These are phyloP conservation scores for Microtus ochrogaster DNA, from an alignment of 2,113 vertebrate genomes.

Conservation along the genomic window DNA sequence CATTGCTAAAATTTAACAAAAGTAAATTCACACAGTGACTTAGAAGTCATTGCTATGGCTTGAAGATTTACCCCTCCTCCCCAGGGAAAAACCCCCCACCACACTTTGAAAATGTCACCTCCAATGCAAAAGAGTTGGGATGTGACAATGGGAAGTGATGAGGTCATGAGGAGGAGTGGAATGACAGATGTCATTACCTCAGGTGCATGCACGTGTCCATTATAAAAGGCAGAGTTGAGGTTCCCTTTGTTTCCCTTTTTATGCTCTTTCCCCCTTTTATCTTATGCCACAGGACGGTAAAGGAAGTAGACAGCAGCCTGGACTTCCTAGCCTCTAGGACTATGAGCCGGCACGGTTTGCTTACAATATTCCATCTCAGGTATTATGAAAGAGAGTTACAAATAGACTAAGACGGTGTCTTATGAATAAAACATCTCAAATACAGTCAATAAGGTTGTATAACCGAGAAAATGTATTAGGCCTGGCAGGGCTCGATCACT, in stretches of 20 bases:
- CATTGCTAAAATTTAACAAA: background rate
- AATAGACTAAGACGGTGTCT: background rate
- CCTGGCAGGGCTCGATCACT: background rate
- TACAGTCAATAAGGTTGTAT: background rate
- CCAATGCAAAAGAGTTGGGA: background rate
- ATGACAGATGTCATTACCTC: background rate
- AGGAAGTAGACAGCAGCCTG: background rate
- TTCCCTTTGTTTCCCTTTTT: background rate
- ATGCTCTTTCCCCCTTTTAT: background rate
- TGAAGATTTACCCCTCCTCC: background rate
- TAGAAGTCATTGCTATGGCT: background rate
- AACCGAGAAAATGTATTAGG: background rate
- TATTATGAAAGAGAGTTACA: background rate
- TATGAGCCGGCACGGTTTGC: background rate
- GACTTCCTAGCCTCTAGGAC: background rate
- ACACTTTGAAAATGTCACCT: background rate
- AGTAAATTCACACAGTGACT: background rate
- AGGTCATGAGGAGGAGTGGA: background rate
- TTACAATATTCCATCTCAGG: background rate
- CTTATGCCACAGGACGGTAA: background rate
- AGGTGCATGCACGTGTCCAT: background rate
- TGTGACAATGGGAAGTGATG: too few relatives aligned
- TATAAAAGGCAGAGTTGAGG: background rate
- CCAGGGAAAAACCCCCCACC: background rate
- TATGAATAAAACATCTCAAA: background rate